These are phyloP conservation scores for Thryonomys swinderianus DNA, from an alignment of 2,113 vertebrate genomes.

Conservation along the genomic window DNA sequence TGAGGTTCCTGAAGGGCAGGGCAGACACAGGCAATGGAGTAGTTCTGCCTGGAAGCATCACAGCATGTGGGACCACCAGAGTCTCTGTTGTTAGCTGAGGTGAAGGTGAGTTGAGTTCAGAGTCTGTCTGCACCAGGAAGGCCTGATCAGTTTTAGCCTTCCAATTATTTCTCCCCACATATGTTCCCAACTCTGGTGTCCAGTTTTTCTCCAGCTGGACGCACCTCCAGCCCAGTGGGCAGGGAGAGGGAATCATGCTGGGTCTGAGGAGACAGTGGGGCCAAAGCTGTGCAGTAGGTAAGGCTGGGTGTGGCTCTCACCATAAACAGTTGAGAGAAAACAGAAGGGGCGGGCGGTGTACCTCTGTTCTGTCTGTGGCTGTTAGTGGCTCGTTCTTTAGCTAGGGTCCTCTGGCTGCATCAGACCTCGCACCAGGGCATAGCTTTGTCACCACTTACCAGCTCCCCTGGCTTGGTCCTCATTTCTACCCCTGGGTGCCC, in stretches of 20 bases:
- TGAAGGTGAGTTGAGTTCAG: too few relatives aligned
- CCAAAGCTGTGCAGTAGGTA: not conserved
- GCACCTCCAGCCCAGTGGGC: not conserved
- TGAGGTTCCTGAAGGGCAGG: too few relatives aligned
- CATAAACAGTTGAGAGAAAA: not conserved
- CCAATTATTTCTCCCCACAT: too few relatives aligned
- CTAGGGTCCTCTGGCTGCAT: not conserved
- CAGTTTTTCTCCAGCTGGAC: not conserved
- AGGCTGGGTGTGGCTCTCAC: not conserved
- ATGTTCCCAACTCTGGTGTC: too few relatives aligned
- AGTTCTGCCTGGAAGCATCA: too few relatives aligned
- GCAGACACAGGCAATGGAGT: too few relatives aligned
- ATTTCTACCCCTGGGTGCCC: not conserved
- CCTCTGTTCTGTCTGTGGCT: not conserved
- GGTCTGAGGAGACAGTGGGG: not conserved
- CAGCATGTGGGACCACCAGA: too few relatives aligned
- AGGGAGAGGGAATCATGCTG: not conserved
- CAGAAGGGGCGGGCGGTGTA: rapidly evolving
- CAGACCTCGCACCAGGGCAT: not conserved
- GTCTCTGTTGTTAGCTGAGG: too few relatives aligned
- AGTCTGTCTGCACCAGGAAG: too few relatives aligned
- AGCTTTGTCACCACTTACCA: not conserved
- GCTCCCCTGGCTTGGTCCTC: not conserved
- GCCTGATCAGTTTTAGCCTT: too few relatives aligned
- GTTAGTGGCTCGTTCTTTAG: not conserved